Evolutionary conservation across 2,888 invertebrate genomes (phyloP).

Genomic region (Noctua comes): DNA sequence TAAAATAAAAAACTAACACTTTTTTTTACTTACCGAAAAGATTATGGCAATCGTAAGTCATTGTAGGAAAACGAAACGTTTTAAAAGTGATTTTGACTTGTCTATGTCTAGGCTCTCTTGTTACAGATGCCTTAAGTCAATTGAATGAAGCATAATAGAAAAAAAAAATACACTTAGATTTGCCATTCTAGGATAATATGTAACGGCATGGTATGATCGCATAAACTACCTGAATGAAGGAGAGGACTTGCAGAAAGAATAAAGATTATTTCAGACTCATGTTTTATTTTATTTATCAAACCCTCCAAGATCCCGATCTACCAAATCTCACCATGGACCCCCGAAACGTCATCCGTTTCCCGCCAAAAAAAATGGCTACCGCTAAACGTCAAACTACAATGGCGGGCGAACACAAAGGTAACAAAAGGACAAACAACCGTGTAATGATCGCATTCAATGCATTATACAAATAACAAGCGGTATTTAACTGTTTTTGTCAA

Average conservation of each 20-base stretch:
- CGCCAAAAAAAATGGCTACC: constrained; percentile 84
- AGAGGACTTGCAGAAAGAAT: too few relatives aligned
- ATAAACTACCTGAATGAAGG: not conserved
- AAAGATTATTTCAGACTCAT: not conserved
- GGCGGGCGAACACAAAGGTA: constrained; percentile 78
- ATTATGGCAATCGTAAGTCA: too few relatives aligned
- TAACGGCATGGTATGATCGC: not conserved
- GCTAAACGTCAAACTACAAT: constrained; percentile 83
- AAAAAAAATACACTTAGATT: not conserved
- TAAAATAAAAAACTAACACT: not conserved
- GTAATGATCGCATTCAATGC: constrained; percentile 86
- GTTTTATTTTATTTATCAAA: not conserved
- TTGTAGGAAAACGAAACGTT: too few relatives aligned
- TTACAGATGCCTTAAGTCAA: not conserved
- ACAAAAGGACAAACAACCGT: constrained; percentile 87
- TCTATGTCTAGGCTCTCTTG: not conserved
- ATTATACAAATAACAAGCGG: constrained; percentile 73
- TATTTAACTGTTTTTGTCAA: constrained; percentile 50
- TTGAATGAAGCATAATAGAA: not conserved
- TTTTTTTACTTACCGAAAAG: not conserved
- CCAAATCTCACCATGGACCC: constrained; percentile 57
- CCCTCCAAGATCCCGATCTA: not conserved
- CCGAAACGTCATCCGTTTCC: constrained; percentile 73
- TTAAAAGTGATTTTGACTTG: not conserved
- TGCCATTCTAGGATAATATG: not conserved